Evolutionary conservation across 2,797 vertebrate species (phyloP).

Genomic region (Spondyliosoma cantharus): DNA sequence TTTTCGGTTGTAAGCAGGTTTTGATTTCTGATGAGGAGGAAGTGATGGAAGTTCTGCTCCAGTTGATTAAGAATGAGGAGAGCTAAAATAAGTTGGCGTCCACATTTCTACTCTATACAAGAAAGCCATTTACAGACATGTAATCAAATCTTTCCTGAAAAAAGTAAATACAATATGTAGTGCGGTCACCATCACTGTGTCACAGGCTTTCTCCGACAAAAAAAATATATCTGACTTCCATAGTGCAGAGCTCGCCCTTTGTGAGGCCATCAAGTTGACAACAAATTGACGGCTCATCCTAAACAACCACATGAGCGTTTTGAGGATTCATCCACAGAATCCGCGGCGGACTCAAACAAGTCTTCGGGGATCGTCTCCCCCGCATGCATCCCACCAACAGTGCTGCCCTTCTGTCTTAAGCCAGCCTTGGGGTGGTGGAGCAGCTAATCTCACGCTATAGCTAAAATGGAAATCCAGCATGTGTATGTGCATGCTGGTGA

Average conservation of each 20-base stretch:
- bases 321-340: slow-evolving; percentile 70
- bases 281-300: slow-evolving; percentile 63
- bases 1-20: not conserved
- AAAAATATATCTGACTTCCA: not conserved
- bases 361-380: slow-evolving; percentile 75
- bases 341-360: slow-evolving; percentile 68
- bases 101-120: not conserved
- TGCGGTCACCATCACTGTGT: no score
- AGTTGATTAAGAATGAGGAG: not conserved
- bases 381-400: slow-evolving; percentile 76
- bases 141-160: not conserved
- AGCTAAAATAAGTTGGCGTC: not conserved
- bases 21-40: not conserved
- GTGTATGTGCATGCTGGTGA: slow-evolving; percentile 60
- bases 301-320: slow-evolving; percentile 59
- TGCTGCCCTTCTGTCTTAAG: slow-evolving; percentile 75
- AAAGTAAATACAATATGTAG: not conserved
- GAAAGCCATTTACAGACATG: not conserved
- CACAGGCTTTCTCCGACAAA: not conserved
- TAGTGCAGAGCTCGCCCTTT: slow-evolving; percentile 12
- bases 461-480: slow-evolving; percentile 76
- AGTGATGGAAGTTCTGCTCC: not conserved
- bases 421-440: slow-evolving; percentile 77
- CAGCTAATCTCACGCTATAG: slow-evolving; percentile 71
- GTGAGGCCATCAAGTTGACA: slow-evolving; percentile 64